A percentile compares a stretch with the other conserved stretches of the same genome.
Conservation (phyloP, 2,888 invertebrate species). For the Cryptosula pallasiana region DNA sequence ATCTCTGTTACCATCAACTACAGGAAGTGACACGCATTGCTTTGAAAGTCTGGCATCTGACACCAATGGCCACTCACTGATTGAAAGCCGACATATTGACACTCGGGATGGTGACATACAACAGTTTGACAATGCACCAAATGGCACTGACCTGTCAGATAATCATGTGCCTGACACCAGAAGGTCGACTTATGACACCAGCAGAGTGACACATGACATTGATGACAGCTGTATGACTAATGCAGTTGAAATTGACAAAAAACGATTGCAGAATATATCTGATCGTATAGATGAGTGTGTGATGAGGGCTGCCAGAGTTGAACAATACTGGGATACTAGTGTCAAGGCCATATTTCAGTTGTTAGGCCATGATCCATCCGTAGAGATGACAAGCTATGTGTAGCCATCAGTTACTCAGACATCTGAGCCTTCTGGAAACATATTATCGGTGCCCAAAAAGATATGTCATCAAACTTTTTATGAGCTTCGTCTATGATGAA, state of each 20-base stretch:
- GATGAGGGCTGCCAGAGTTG: not conserved
- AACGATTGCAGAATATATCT: not conserved
- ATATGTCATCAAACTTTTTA: no score
- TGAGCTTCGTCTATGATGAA: no score
- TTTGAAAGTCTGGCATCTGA: no score
- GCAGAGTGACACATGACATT: not conserved
- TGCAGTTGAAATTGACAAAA: not conserved
- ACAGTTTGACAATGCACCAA: not conserved
- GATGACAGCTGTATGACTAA: not conserved
- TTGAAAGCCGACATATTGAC: not conserved
- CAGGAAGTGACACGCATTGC: not conserved
- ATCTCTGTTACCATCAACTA: not conserved
- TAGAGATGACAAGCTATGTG: not conserved
- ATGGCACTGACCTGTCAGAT: no score
- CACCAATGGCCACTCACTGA: not conserved
- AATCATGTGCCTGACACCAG: not conserved
- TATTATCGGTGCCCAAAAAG: no score
- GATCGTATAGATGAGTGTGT: slow-evolving; percentile 16
- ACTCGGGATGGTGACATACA: not conserved
- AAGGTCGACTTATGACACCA: no score
- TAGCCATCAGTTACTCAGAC: no score
- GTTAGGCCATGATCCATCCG: not conserved
- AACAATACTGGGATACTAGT: slow-evolving; percentile 8
- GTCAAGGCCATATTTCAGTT: slow-evolving; percentile 3
- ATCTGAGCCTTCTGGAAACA: no score